A percentile compares a stretch with the other conserved stretches of the same genome.
phyloP scores from a whole-genome alignment of 2,113 vertebrate species.

The Equus quagga region DNA sequence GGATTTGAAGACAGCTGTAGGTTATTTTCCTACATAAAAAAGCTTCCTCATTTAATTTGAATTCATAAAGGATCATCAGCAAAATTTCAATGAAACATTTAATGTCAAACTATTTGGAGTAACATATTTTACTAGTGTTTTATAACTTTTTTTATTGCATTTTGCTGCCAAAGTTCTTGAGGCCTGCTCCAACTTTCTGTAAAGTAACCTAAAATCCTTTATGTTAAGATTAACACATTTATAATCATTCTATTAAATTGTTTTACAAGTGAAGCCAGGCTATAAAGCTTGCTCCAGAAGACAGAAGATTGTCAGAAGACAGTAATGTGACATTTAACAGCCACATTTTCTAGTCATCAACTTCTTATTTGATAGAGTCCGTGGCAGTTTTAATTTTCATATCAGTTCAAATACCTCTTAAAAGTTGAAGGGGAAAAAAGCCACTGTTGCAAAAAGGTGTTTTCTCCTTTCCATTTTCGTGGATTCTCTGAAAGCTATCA shows the following conservation, averaged over 20 bases:
- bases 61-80: slow-evolving; percentile 57
- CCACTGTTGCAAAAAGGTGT: not conserved
- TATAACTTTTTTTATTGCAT: not conserved
- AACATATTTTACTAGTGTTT: not conserved
- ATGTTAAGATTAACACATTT: slow-evolving; percentile 23
- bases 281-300: slow-evolving; percentile 28
- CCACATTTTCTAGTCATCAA: slow-evolving; percentile 36
- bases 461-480: not conserved
- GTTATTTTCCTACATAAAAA: slow-evolving; percentile 39
- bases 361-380: slow-evolving; percentile 37
- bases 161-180: slow-evolving; percentile 32
- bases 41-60: slow-evolving; percentile 52
- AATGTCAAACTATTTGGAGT: not conserved
- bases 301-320: slow-evolving; percentile 42
- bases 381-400: slow-evolving; percentile 13
- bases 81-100: slow-evolving; percentile 63
- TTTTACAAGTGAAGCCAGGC: not conserved
- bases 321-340: slow-evolving; percentile 54
- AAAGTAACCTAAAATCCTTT: slow-evolving; percentile 47
- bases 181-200: not conserved
- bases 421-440: not conserved
- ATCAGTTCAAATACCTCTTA: slow-evolving; percentile 19
- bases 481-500: not conserved
- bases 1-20: slow-evolving; percentile 63
- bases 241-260: slow-evolving; percentile 15